Evolutionary conservation across 2,113 vertebrate genomes (phyloP).

Genomic region (Sceloporus undulatus): DNA sequence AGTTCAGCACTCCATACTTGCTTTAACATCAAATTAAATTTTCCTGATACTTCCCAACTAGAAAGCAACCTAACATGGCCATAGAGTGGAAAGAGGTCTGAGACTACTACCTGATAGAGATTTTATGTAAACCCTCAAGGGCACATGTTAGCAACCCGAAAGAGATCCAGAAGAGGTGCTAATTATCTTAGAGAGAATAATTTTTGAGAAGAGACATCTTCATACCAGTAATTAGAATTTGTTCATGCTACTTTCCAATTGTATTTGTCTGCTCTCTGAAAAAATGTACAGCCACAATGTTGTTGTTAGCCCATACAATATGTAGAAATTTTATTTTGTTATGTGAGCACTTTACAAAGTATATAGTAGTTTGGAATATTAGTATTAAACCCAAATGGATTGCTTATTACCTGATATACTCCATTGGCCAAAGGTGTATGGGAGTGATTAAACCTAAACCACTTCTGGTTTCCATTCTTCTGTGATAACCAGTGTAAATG

Average conservation of each 20-base stretch:
- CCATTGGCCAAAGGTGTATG: too few relatives aligned
- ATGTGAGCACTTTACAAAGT: background rate
- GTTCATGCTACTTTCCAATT: too few relatives aligned
- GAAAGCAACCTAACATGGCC: background rate
- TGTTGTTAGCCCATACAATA: background rate
- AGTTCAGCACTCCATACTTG: background rate
- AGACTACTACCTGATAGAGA: too few relatives aligned
- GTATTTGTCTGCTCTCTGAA: background rate
- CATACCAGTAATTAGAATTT: too few relatives aligned
- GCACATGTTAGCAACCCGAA: too few relatives aligned
- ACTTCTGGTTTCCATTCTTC: background rate
- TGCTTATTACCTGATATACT: background rate
- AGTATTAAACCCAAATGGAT: background rate
- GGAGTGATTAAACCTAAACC: background rate
- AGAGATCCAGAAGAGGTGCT: too few relatives aligned
- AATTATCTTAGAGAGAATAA: too few relatives aligned
- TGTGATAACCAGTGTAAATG: background rate
- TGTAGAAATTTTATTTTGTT: background rate
- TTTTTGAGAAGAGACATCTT: too few relatives aligned
- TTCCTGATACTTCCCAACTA: background rate
- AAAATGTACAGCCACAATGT: background rate
- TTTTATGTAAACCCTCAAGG: too few relatives aligned
- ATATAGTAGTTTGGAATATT: background rate
- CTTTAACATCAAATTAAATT: background rate
- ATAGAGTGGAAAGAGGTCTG: too few relatives aligned